These are phyloP conservation scores for Onychomys torridus DNA, from an alignment of 2,797 vertebrate species.

Conservation along the genomic window DNA sequence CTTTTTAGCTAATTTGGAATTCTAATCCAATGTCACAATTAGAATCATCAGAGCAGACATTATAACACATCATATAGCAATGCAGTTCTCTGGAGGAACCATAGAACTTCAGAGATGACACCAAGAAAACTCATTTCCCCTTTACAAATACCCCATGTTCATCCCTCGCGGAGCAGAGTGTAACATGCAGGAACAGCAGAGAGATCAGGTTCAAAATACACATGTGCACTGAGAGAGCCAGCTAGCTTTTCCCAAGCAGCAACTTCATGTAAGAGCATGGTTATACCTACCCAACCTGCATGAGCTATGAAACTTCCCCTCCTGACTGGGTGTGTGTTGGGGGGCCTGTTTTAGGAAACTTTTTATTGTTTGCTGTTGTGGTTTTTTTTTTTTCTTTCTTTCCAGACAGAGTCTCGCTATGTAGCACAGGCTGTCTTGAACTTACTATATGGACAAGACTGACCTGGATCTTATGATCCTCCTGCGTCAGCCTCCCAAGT, in stretches of 20 bases:
- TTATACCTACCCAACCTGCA: neutral
- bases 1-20: constrained; percentile 30
- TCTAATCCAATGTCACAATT: neutral
- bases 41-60: neutral
- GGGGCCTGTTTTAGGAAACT: no score
- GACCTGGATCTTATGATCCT: neutral
- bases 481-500: neutral
- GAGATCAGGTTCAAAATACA: neutral
- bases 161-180: neutral
- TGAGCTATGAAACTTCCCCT: neutral
- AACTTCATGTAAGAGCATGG: neutral
- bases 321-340: neutral
- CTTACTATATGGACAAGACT: neutral
- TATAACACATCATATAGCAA: constrained; percentile 8
- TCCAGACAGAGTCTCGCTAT: neutral
- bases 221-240: neutral
- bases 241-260: constrained; percentile 17
- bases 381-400: no score
- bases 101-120: neutral
- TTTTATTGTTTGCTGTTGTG: neutral
- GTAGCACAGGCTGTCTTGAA: neutral
- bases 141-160: neutral
- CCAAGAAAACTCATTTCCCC: neutral
- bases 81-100: constrained; percentile 12
- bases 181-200: neutral